phyloP scores from a whole-genome alignment of 2,888 invertebrate genomes.

The Conchocele bisecta region DNA sequence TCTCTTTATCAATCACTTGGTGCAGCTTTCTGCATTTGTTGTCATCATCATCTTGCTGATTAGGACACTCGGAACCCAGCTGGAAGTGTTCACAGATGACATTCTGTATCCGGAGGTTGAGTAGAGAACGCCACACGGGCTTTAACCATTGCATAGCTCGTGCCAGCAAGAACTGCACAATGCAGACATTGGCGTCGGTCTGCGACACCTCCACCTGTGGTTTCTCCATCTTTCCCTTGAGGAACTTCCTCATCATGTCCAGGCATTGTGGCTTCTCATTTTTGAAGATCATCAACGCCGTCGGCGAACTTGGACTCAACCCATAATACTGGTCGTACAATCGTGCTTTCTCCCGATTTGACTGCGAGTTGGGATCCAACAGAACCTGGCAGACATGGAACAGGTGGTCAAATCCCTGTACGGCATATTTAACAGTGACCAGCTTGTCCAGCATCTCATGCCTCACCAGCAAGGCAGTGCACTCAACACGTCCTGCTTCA shows the following conservation, averaged over 20 bases:
- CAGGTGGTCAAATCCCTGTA: constrained; percentile 56
- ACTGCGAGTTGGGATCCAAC: constrained; percentile 13
- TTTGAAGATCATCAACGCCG: constrained; percentile 46
- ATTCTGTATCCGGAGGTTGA: constrained; percentile 8
- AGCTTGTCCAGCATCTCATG: constrained; percentile 11
- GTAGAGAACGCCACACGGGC: constrained; percentile 2
- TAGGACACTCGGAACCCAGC: constrained; percentile 19
- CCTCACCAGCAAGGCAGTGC: constrained; percentile 54
- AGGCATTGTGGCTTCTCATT: constrained; percentile 59
- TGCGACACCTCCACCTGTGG: constrained; percentile 7
- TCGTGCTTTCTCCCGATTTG: constrained; percentile 40
- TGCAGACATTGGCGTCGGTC: constrained; percentile 18
- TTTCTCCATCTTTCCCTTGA: constrained; percentile 14
- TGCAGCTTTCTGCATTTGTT: constrained; percentile 25
- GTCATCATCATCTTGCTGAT: constrained; percentile 8
- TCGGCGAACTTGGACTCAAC: constrained; percentile 32
- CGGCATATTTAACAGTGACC: constrained; percentile 6
- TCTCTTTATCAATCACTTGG: background rate
- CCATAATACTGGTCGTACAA: constrained; percentile 64
- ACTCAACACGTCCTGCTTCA: constrained; percentile 64
- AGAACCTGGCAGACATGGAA: constrained; percentile 54
- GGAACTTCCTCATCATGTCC: constrained; percentile 28
- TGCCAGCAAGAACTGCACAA: constrained; percentile 34
- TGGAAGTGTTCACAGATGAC: constrained; percentile 14
- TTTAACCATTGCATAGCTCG: constrained; percentile 37